Conservation (phyloP, 2,113 vertebrate species). For the Sebastes fasciatus region DNA sequence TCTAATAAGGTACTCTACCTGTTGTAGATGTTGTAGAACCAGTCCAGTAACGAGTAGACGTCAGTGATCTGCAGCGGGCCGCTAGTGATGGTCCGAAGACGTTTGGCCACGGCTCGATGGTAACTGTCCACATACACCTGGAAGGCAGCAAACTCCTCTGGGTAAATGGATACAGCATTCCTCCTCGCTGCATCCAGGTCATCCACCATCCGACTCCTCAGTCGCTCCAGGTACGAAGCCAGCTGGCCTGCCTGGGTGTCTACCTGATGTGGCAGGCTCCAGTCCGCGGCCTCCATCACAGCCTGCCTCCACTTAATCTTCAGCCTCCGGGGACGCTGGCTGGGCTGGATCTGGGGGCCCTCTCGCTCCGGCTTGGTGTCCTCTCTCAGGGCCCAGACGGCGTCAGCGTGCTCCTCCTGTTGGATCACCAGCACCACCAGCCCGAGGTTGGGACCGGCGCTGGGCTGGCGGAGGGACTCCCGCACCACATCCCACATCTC, state of each 20-base stretch:
- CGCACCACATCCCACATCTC: constrained; percentile 91
- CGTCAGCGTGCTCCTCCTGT: constrained; percentile 89
- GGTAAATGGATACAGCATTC: constrained; percentile 89
- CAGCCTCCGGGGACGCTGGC: constrained; percentile 80
- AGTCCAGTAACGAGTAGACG: constrained; percentile 91
- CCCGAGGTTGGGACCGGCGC: constrained; percentile 84
- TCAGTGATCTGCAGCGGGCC: constrained; percentile 86
- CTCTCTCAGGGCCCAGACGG: constrained; percentile 71
- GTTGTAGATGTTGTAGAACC: constrained; percentile 92
- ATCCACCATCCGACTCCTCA: constrained; percentile 84
- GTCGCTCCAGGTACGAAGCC: constrained; percentile 82
- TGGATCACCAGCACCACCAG: constrained; percentile 89
- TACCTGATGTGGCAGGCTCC: constrained; percentile 84
- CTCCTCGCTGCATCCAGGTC: constrained; percentile 87
- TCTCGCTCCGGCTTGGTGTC: constrained; percentile 64
- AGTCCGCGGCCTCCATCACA: constrained; percentile 83
- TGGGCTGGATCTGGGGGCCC: constrained; percentile 50
- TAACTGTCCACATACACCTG: constrained; percentile 90
- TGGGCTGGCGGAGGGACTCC: constrained; percentile 86
- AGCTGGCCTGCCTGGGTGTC: constrained; percentile 81
- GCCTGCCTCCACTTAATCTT: constrained; percentile 87
- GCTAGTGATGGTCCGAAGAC: constrained; percentile 81
- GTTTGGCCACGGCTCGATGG: constrained; percentile 87
- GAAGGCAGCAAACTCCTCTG: constrained; percentile 87
- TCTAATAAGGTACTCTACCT: constrained; percentile 77